Evolutionary conservation across 2,888 invertebrate species (phyloP), one percentile per base, ranked within the genome.

Genomic region (Lasioglossum leucozonium): DNA sequence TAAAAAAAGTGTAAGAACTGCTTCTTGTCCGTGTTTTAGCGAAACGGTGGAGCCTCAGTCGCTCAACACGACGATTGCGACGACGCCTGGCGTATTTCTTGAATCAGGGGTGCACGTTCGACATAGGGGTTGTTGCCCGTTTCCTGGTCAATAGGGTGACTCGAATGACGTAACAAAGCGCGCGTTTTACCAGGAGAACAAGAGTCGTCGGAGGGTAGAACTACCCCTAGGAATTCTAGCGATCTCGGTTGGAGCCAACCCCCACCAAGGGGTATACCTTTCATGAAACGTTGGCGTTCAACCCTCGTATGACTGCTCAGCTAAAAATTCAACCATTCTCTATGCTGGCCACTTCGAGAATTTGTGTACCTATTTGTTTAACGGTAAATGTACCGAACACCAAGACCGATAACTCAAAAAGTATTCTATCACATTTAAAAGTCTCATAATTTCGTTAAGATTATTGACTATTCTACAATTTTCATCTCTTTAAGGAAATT

Each of bases 131-230:
- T 88, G 89, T 51, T 85, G 65, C 85, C 77, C 79, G 77, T 74
- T 83, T 77, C 72, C 22, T 76, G 76, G 84, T 84, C 91, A 76
- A 90, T 88, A 90, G 92, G 92, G 91, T 92, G 90, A 88, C 90
- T 92, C 86, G 89, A 90, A 92, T 94, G 94, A 95, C 94, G 94
- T 95, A 94, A 94, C 92, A 91, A 94, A 94, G 95, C 94, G 95
- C 95, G 95, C 94, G 93, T 93, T 94, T 92, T 94, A 91, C 89
- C 92, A 94, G 94, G 94, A 82, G 81, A 93, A 86, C 92, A 95
- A 77, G 69, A n/a, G 0, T 8, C 10, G 40, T 47, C 16, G 71
- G 42, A 83, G 79, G 79, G 51, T 80, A n/a, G 51, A 72, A 55
- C 82, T 79, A 89, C 86, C 90, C 91, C 76, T 75, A 51, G 62